Evolutionary conservation across 2,113 vertebrate species (phyloP).

Genomic region (Pseudorasbora parva): DNA sequence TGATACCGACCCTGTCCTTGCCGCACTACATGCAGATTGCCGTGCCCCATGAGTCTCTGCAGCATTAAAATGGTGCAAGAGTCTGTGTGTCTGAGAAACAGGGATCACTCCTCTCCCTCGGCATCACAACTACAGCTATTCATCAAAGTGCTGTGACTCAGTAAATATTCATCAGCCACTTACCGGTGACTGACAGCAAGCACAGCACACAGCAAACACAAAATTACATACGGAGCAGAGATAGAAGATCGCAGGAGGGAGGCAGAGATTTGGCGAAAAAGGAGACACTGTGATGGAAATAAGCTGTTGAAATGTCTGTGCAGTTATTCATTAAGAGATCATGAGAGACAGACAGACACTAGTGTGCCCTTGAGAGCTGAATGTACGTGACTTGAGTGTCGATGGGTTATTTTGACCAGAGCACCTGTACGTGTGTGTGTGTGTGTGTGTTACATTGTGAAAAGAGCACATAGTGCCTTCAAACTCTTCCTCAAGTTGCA

Average conservation of each 20-base stretch:
- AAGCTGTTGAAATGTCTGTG: constrained; percentile 31
- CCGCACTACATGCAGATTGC: background rate
- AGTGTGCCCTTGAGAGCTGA: constrained; percentile 18
- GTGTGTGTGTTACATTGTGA: background rate
- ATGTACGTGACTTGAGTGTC: background rate
- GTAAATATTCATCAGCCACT: constrained; percentile 55
- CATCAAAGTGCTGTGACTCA: constrained; percentile 44
- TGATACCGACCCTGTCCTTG: background rate
- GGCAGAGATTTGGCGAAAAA: background rate
- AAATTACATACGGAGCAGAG: constrained; percentile 37
- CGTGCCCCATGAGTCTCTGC: background rate
- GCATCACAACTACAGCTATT: constrained; percentile 34
- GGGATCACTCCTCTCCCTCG: constrained; percentile 2
- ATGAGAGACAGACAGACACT: constrained; percentile 24
- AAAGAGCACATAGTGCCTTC: background rate
- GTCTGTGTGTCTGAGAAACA: background rate
- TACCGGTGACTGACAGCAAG: constrained; percentile 42
- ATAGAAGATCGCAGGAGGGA: background rate
- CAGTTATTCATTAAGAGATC: constrained; percentile 31
- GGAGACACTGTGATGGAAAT: constrained; percentile 10
- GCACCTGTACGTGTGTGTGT: constrained; percentile 4
- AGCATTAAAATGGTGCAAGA: constrained; percentile 24
- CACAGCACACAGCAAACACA: constrained; percentile 5
- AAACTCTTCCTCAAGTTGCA: background rate
- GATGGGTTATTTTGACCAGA: background rate